A percentile compares a stretch with the other conserved stretches of the same genome.
phyloP scores from a whole-genome alignment of 2,797 vertebrate genomes.

The Cheracebus regulus region DNA sequence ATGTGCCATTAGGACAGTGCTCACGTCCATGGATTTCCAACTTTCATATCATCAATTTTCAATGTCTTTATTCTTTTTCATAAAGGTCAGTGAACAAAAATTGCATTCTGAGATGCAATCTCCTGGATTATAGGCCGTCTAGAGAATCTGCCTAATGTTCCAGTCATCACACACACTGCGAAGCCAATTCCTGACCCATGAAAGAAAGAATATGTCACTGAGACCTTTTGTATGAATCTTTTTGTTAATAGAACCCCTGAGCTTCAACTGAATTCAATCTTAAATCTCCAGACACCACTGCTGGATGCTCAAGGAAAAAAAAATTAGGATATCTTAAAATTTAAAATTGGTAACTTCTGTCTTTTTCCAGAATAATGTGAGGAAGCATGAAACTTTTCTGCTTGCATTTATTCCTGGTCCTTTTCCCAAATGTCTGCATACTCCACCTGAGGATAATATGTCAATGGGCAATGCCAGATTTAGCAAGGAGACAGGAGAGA shows the following conservation, averaged over 20 bases:
- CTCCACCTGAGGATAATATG: background rate
- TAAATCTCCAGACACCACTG: background rate
- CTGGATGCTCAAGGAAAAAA: background rate
- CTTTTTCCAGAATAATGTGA: background rate
- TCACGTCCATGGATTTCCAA: background rate
- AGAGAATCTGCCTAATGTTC: conserved; percentile 17
- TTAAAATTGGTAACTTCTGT: conserved; percentile 8
- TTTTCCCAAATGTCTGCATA: background rate
- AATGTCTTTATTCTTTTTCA: conserved; percentile 38
- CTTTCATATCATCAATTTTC: conserved; percentile 18
- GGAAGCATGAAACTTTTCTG: background rate
- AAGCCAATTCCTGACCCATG: conserved; percentile 40
- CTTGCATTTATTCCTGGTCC: background rate
- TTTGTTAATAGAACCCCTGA: conserved; percentile 56
- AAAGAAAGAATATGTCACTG: background rate
- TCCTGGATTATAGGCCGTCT: conserved; percentile 18
- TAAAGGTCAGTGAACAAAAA: conserved; percentile 74
- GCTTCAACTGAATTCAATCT: conserved; percentile 44
- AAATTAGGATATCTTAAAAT: background rate
- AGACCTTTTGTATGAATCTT: background rate
- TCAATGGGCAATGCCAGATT: background rate
- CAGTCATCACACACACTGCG: background rate
- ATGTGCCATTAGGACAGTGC: background rate
- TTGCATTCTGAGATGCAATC: conserved; percentile 53
- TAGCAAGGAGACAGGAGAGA: background rate